phyloP scores from a whole-genome alignment of 1,140 invertebrate genomes.

The Brachionus plicatilis region DNA sequence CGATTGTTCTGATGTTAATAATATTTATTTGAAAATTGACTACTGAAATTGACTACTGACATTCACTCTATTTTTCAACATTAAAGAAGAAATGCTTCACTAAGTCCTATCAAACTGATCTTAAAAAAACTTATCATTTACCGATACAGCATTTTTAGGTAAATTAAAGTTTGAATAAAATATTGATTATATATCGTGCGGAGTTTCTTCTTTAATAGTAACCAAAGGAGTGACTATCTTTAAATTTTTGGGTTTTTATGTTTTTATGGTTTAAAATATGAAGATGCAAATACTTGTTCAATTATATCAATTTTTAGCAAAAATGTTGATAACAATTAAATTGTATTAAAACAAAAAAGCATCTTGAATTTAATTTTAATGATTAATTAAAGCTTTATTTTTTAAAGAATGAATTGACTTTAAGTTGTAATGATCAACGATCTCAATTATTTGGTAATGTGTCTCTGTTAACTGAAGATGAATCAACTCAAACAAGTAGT shows the following conservation, averaged over 20 bases:
- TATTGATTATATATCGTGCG: conserved; percentile 9
- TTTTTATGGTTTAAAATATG: neutral
- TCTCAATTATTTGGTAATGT: conserved; percentile 4
- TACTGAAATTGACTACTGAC: neutral
- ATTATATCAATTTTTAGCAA: conserved; percentile 2
- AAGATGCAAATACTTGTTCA: neutral
- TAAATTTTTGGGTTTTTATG: neutral
- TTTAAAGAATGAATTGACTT: conserved; percentile 18
- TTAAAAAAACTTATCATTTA: neutral
- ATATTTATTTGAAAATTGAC: neutral
- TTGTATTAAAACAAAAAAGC: neutral
- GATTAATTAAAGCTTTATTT: neutral
- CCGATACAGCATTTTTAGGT: conserved; percentile 12
- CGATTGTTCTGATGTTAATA: neutral
- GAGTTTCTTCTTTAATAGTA: conserved; percentile 10
- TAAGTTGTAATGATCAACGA: neutral
- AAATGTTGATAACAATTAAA: neutral
- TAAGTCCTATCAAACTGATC: neutral
- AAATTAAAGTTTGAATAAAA: conserved; percentile 4
- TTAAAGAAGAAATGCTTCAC: neutral
- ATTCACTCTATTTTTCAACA: neutral
- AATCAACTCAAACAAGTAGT: conserved; percentile 3
- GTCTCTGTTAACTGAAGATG: conserved; percentile 12
- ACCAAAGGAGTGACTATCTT: neutral
- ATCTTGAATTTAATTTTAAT: conserved; percentile 7